These are phyloP conservation scores for Glaucidium brasilianum DNA, from an alignment of 2,113 vertebrate genomes.

Conservation along the genomic window DNA sequence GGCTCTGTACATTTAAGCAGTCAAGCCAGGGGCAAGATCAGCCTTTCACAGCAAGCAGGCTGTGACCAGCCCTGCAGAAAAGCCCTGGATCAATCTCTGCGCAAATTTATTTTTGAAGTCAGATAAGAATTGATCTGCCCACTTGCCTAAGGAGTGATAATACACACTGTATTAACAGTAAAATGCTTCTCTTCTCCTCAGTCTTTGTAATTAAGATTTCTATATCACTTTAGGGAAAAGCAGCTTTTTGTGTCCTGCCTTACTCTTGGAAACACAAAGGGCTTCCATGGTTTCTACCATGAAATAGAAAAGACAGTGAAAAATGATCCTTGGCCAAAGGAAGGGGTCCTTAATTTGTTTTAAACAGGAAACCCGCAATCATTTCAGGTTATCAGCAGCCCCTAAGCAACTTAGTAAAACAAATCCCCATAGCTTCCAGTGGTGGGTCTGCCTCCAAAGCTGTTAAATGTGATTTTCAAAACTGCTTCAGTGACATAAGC, in stretches of 20 bases:
- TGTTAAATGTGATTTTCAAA: background rate
- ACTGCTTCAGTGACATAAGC: background rate
- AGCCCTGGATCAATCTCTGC: background rate
- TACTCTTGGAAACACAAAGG: background rate
- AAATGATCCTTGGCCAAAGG: background rate
- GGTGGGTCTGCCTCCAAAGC: background rate
- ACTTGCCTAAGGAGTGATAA: background rate
- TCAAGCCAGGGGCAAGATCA: rapidly evolving
- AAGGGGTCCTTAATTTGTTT: background rate
- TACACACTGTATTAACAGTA: background rate
- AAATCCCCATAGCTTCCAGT: background rate
- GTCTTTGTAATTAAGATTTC: constrained; percentile 6
- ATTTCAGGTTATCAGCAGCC: background rate
- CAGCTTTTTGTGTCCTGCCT: background rate
- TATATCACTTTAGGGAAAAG: background rate
- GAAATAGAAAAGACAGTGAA: background rate
- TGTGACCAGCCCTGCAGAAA: rapidly evolving
- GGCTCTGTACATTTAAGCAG: background rate
- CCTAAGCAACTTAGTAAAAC: background rate
- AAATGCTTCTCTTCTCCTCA: background rate
- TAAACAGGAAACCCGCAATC: background rate
- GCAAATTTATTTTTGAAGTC: background rate
- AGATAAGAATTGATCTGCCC: background rate
- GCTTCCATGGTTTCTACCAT: background rate
- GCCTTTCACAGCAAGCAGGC: background rate